Percentiles rank a stretch among this genome's conserved stretches.
phyloP scores from a whole-genome alignment of 2,797 vertebrate species.

The Fundulus diaphanus region DNA sequence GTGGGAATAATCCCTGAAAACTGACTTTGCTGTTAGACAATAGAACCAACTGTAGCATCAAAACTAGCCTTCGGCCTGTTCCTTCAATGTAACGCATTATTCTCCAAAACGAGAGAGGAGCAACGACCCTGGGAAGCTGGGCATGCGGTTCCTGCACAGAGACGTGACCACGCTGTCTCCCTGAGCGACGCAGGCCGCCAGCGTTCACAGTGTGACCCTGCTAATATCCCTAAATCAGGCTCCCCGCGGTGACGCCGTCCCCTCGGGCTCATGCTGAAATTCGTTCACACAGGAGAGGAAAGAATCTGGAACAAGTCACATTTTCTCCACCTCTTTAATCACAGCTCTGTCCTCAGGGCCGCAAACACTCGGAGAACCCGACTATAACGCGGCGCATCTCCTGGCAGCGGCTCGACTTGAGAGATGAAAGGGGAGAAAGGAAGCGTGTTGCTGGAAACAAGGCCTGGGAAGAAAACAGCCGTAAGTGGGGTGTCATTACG shows the following conservation, averaged over 20 bases:
- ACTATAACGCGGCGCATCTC: constrained; percentile 10
- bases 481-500: constrained; percentile 38
- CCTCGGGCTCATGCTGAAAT: constrained; percentile 10
- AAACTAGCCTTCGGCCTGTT: not conserved
- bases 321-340: constrained; percentile 48
- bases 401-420: constrained; percentile 49
- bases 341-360: constrained; percentile 44
- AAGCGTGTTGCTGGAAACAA: constrained; percentile 47
- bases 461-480: constrained; percentile 20
- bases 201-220: not conserved
- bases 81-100: not conserved
- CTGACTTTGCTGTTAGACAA: not conserved
- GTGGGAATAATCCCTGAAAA: not conserved
- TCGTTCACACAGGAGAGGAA: constrained; percentile 52
- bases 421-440: constrained; percentile 45
- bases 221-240: constrained; percentile 25
- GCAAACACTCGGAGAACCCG: not conserved
- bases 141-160: not conserved
- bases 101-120: not conserved
- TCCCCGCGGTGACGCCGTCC: constrained; percentile 22
- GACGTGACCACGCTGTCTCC: not conserved
- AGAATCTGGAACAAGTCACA: constrained; percentile 38
- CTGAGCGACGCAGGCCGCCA: not conserved
- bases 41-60: not conserved
- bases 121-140: not conserved